Percentiles rank a stretch among this genome's conserved stretches.
Conservation (phyloP, 2,113 vertebrate species). For the Anguilla japonica region DNA sequence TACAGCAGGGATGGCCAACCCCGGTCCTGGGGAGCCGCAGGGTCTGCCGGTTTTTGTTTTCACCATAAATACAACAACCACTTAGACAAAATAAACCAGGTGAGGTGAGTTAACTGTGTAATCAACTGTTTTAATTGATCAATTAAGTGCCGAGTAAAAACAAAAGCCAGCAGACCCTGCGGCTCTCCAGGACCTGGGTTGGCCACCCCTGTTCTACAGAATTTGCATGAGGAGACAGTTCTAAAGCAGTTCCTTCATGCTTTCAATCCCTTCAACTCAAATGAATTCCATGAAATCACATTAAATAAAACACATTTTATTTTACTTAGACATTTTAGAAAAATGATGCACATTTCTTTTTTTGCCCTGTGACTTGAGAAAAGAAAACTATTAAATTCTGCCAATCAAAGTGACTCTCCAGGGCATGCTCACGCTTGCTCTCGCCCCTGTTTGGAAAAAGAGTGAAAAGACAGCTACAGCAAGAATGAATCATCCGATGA, state of each 20-base stretch:
- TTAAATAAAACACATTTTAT: conserved; percentile 6
- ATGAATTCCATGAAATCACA: not conserved
- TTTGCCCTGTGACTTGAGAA: not conserved
- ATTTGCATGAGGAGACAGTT: not conserved
- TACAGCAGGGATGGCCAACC: not conserved
- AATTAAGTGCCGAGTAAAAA: too few species aligned
- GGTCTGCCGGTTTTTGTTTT: too few species aligned
- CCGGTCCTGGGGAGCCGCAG: not conserved
- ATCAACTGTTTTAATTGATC: too few species aligned
- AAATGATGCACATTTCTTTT: not conserved
- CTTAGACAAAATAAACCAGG: too few species aligned
- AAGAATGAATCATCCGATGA: conserved; percentile 59
- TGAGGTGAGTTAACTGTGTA: too few species aligned
- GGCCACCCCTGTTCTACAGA: not conserved
- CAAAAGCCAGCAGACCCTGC: too few species aligned
- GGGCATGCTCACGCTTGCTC: conserved; percentile 64
- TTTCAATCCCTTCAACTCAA: not conserved
- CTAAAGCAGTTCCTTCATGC: conserved; percentile 8
- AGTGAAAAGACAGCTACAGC: conserved; percentile 39
- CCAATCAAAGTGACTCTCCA: conserved; percentile 57
- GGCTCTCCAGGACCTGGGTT: too few species aligned
- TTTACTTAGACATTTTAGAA: conserved; percentile 29
- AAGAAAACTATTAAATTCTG: conserved; percentile 62
- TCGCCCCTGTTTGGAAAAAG: conserved; percentile 50
- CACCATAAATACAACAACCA: too few species aligned